These are phyloP conservation scores for Caenorhabditis becei DNA, from an alignment of 2,888 invertebrate genomes.

Conservation along the genomic window DNA sequence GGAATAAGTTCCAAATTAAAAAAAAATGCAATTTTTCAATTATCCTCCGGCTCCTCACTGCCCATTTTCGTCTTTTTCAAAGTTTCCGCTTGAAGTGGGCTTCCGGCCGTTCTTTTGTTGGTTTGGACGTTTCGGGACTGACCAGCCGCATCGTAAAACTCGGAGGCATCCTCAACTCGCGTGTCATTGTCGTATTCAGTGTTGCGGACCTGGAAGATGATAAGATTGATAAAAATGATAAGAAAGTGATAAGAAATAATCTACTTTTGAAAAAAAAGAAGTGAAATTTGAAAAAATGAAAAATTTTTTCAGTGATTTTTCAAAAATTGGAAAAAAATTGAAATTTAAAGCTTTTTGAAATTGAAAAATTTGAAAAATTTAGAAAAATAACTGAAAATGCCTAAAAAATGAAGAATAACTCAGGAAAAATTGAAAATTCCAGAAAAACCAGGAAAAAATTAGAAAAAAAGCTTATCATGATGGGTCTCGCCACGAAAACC, in stretches of 20 bases:
- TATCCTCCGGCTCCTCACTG: not conserved
- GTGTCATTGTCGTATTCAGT: constrained; percentile 87
- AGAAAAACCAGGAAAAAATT: no score
- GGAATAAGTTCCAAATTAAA: not conserved
- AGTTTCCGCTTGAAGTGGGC: constrained; percentile 11
- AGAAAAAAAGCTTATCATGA: no score
- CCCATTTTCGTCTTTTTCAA: constrained; percentile 45
- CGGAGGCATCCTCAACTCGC: constrained; percentile 94
- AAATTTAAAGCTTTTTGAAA: no score
- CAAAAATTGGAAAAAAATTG: no score
- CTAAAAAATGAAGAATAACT: no score
- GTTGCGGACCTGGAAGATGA: constrained; percentile 34
- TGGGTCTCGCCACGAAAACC: no score
- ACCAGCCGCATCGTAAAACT: constrained; percentile 86
- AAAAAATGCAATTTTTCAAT: not conserved
- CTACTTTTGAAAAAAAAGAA: not conserved
- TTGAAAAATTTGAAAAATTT: no score
- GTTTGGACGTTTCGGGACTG: constrained; percentile 63
- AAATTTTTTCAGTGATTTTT: not conserved
- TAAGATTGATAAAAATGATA: not conserved
- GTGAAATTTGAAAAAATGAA: not conserved
- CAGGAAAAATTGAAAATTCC: no score
- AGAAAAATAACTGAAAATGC: no score
- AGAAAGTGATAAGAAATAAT: not conserved
- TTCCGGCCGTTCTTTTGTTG: constrained; percentile 31